phyloP scores from a whole-genome alignment of 2,888 invertebrate species.

The Drosophila putrida region DNA sequence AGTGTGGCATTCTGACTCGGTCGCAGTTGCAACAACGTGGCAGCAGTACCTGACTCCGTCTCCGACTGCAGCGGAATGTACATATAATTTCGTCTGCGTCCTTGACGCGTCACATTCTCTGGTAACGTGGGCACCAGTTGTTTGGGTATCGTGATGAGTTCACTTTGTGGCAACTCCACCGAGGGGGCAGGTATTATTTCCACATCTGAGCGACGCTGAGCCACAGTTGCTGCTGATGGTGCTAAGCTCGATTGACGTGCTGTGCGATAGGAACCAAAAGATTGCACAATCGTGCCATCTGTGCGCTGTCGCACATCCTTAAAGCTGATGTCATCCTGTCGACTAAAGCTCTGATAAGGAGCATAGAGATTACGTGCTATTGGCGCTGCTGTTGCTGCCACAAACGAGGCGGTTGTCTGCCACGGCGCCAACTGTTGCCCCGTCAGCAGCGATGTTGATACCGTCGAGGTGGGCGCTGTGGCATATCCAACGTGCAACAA shows the following conservation, averaged over 20 bases:
- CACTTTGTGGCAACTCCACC: conserved; percentile 71
- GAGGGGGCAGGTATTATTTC: conserved; percentile 79
- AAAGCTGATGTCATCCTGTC: conserved; percentile 83
- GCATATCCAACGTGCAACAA: conserved; percentile 18
- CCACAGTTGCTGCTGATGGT: conserved; percentile 20
- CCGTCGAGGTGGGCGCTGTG: conserved; percentile 53
- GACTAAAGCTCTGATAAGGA: conserved; percentile 84
- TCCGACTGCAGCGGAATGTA: conserved; percentile 82
- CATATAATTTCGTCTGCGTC: conserved; percentile 80
- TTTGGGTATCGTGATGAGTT: conserved; percentile 81
- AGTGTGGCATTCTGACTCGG: conserved; percentile 79
- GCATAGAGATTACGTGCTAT: conserved; percentile 84
- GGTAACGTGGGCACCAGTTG: conserved; percentile 76
- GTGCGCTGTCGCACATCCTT: conserved; percentile 79
- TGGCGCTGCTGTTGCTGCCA: conserved; percentile 54
- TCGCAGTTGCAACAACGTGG: conserved; percentile 64
- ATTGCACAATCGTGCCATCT: conserved; percentile 83
- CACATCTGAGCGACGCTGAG: conserved; percentile 79
- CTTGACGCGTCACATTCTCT: conserved; percentile 76
- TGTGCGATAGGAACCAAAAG: conserved; percentile 83
- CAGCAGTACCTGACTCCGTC: conserved; percentile 37
- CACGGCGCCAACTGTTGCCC: conserved; percentile 74
- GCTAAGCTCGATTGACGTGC: conserved; percentile 52
- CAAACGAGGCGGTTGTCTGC: conserved; percentile 56
- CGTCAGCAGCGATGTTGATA: conserved; percentile 59